These are phyloP conservation scores for Addax nasomaculatus DNA, from an alignment of 2,113 vertebrate genomes.

Conservation along the genomic window DNA sequence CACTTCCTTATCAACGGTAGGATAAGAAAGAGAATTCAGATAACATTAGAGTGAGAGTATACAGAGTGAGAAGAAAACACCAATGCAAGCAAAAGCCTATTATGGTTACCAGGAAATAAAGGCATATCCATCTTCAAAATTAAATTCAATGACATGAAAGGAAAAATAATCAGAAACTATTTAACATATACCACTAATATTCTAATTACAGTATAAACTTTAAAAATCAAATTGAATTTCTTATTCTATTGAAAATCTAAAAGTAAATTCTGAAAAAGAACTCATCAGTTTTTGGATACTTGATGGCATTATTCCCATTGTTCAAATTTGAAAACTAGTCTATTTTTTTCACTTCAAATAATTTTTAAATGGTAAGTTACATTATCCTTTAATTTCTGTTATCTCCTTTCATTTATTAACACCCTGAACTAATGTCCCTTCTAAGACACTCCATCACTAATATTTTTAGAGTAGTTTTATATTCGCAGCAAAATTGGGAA, in stretches of 20 bases:
- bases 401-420: not conserved
- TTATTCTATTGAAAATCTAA: not conserved
- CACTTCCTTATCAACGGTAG: not conserved
- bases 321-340: not conserved
- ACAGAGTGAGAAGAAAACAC: not conserved
- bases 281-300: not conserved
- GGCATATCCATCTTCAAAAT: not conserved
- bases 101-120: not conserved
- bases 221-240: not conserved
- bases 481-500: not conserved
- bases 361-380: not conserved
- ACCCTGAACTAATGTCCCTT: not conserved
- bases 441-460: not conserved
- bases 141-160: not conserved
- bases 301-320: not conserved
- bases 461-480: not conserved
- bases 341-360: not conserved
- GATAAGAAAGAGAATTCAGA: not conserved
- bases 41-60: not conserved
- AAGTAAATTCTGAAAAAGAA: not conserved
- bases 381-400: not conserved
- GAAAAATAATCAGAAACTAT: not conserved
- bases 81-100: not conserved
- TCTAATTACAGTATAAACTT: not conserved
- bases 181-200: not conserved